These are phyloP conservation scores for Caenorhabditis sp. DNA, from an alignment of 2,888 invertebrate species.

Conservation along the genomic window DNA sequence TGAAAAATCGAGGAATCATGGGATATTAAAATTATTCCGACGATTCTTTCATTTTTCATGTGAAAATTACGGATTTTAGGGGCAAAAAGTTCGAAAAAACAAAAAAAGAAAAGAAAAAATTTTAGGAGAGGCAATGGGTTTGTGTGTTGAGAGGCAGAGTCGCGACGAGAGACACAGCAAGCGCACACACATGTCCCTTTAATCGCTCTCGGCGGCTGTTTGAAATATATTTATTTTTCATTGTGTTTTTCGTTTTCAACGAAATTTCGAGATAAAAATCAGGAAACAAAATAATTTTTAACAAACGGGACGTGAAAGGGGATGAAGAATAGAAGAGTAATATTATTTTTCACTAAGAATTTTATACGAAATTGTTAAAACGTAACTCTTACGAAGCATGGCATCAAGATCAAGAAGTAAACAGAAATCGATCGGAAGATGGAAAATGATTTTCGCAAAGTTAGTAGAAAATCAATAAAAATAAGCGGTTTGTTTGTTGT, in stretches of 20 bases:
- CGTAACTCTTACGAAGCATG: background rate
- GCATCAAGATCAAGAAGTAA: constrained; percentile 4
- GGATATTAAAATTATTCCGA: too few species aligned
- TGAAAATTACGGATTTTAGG: background rate
- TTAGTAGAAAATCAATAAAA: background rate
- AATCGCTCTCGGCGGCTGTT: constrained; percentile 3
- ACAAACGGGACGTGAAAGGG: background rate
- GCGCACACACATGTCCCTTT: constrained; percentile 30
- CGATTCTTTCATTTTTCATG: too few species aligned
- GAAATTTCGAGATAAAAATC: too few species aligned
- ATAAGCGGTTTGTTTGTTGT: background rate
- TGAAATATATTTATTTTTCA: background rate
- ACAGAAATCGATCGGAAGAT: background rate
- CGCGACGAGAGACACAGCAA: constrained; percentile 25
- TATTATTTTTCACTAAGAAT: background rate
- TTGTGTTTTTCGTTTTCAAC: background rate
- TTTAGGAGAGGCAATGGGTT: constrained; percentile 30
- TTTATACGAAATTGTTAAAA: background rate
- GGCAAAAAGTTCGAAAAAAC: constrained; percentile 10
- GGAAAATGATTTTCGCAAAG: background rate
- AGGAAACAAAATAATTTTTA: too few species aligned
- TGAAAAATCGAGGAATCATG: background rate
- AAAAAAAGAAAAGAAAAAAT: constrained; percentile 30
- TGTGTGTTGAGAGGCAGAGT: constrained; percentile 1
- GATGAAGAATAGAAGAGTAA: background rate